Evolutionary conservation across 2,797 vertebrate genomes (phyloP).

Genomic region (Perodicticus potto): DNA sequence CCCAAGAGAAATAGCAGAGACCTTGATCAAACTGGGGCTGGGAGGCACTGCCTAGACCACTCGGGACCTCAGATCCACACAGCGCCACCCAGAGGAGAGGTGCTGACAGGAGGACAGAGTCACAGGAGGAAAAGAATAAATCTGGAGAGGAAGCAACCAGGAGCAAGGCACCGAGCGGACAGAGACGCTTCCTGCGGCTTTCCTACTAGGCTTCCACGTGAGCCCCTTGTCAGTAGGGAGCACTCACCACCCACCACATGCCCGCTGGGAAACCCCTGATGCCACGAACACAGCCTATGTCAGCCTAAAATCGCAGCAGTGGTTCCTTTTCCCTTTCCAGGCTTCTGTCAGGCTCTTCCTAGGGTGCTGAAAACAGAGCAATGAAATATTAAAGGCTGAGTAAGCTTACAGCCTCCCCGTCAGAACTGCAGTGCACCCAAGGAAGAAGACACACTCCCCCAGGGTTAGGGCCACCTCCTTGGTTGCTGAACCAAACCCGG

Average conservation of each 20-base stretch:
- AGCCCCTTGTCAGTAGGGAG: not conserved
- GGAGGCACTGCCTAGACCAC: not conserved
- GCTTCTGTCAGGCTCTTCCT: not conserved
- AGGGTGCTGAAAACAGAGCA: not conserved
- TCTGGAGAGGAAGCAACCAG: not conserved
- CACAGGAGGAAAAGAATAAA: not conserved
- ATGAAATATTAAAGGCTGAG: not conserved
- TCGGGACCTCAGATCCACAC: not conserved
- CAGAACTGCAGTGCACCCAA: not conserved
- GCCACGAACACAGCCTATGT: not conserved
- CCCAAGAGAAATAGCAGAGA: not conserved
- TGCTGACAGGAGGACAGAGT: not conserved
- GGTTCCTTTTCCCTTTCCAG: not conserved
- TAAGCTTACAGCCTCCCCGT: fast-evolving
- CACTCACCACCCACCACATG: fast-evolving
- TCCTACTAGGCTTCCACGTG: not conserved
- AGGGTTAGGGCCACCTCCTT: not conserved
- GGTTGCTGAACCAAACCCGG: not conserved
- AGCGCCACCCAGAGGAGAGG: not conserved
- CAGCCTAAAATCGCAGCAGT: not conserved
- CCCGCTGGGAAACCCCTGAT: not conserved
- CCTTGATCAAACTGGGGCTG: not conserved
- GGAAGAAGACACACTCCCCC: not conserved
- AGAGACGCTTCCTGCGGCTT: not conserved
- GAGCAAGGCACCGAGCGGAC: not conserved